Percentiles rank a stretch among this genome's conserved stretches.
These are phyloP conservation scores for Drosophila seclusa DNA, from an alignment of 2,888 invertebrate genomes.

Conservation along the genomic window DNA sequence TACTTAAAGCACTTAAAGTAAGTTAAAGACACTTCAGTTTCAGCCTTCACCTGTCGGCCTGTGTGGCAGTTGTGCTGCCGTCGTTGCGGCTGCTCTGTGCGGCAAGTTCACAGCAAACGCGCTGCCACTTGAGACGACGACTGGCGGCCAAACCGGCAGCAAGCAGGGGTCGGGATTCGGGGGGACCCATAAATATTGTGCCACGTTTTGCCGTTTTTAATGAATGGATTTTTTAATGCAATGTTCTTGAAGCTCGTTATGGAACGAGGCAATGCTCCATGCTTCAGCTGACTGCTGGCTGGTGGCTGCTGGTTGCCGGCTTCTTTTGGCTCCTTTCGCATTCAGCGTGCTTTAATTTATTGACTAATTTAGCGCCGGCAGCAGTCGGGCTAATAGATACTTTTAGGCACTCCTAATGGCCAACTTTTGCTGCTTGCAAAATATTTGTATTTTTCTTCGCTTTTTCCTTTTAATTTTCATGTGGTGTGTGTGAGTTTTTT, in stretches of 20 bases:
- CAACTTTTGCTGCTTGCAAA: constrained; percentile 47
- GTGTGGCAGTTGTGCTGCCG: constrained; percentile 17
- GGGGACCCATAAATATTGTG: constrained; percentile 71
- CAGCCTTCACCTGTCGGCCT: constrained; percentile 39
- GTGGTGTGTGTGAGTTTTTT: not conserved
- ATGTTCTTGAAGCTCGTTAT: constrained; percentile 74
- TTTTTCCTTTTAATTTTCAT: not conserved
- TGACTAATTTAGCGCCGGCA: constrained; percentile 69
- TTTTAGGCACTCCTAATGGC: constrained; percentile 63
- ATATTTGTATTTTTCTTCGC: constrained; percentile 1
- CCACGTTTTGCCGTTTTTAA: constrained; percentile 81
- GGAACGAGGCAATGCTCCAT: constrained; percentile 11
- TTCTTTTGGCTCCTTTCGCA: constrained; percentile 14
- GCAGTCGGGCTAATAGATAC: constrained; percentile 68
- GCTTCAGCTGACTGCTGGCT: not conserved
- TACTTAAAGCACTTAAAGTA: constrained; percentile 24
- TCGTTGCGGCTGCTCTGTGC: constrained; percentile 38
- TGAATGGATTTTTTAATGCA: constrained; percentile 81
- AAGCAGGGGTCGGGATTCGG: not conserved
- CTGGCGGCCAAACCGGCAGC: not conserved
- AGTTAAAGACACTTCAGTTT: constrained; percentile 28
- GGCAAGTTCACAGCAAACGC: constrained; percentile 42
- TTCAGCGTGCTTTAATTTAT: constrained; percentile 71
- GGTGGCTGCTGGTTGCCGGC: not conserved
- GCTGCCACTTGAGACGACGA: constrained; percentile 55